Percentiles rank a stretch among this genome's conserved stretches.
phyloP scores from a whole-genome alignment of 2,113 vertebrate genomes.

The Neolamprologus kungweensis region DNA sequence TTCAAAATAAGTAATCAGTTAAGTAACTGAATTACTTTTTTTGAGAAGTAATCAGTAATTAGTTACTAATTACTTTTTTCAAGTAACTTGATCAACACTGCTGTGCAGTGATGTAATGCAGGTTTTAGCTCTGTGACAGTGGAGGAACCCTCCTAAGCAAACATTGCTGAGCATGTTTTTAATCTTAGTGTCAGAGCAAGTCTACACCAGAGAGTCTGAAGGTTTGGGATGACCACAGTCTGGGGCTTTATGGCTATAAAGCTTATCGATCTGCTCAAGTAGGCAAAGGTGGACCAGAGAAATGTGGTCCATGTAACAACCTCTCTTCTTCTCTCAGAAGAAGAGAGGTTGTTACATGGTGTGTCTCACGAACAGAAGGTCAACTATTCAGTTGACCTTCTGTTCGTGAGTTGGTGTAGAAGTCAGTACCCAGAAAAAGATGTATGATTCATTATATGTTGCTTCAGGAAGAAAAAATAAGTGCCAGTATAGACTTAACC shows the following conservation, averaged over 20 bases:
- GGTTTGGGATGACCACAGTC: background rate
- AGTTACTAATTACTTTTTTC: background rate
- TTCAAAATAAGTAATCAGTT: background rate
- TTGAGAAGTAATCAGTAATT: background rate
- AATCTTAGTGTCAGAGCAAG: background rate
- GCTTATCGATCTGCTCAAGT: background rate
- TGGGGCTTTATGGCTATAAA: background rate
- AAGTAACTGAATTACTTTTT: background rate
- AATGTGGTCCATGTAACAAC: background rate
- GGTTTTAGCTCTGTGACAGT: background rate
- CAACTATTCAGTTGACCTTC: background rate
- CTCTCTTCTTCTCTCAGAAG: background rate
- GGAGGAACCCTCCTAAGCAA: background rate
- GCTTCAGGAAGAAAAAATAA: background rate
- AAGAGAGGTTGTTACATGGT: background rate
- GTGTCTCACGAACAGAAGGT: background rate
- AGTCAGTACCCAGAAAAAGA: background rate
- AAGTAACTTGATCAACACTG: background rate
- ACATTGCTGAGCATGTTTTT: background rate
- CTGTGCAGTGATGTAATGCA: background rate
- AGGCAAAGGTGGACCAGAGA: background rate
- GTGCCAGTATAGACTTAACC: background rate
- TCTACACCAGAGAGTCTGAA: background rate
- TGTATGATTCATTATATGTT: background rate
- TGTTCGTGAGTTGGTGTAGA: background rate